These are phyloP conservation scores for Euwallacea fornicatus DNA, from an alignment of 1,140 invertebrate species.

Conservation along the genomic window DNA sequence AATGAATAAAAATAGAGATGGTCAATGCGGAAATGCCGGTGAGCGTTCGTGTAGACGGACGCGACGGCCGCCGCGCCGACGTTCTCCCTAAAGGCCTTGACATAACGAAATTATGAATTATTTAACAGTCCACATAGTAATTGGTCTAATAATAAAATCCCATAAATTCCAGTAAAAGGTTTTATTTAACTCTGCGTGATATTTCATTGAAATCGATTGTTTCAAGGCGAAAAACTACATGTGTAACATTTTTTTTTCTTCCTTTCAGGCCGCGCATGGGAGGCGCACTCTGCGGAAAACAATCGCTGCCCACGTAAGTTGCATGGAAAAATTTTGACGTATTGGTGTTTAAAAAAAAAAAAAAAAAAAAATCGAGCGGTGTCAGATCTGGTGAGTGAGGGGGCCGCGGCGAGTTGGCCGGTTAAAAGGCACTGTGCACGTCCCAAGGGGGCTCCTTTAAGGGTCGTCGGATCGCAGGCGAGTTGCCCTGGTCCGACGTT, in stretches of 20 bases:
- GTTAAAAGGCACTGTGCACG: too few relatives aligned
- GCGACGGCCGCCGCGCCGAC: slow-evolving; percentile 5
- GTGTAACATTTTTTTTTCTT: slow-evolving; percentile 1
- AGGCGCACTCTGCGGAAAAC: background rate
- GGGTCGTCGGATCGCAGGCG: too few relatives aligned
- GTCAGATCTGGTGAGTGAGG: too few relatives aligned
- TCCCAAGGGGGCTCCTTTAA: too few relatives aligned
- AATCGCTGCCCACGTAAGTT: background rate
- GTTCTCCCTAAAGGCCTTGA: slow-evolving; percentile 12
- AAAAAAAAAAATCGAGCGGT: too few relatives aligned
- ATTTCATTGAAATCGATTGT: slow-evolving; percentile 20
- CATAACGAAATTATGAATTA: slow-evolving; percentile 27
- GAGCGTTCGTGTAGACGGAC: background rate
- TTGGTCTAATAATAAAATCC: slow-evolving; percentile 22
- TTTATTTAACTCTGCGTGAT: slow-evolving; percentile 5
- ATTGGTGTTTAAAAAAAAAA: too few relatives aligned
- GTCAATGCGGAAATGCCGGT: slow-evolving; percentile 5
- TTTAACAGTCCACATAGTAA: slow-evolving; percentile 16
- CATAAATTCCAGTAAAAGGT: slow-evolving; percentile 16
- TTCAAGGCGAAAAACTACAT: slow-evolving; percentile 17
- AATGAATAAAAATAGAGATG: background rate
- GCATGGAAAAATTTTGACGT: too few relatives aligned
- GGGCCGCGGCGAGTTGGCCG: too few relatives aligned
- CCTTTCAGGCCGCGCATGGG: background rate
- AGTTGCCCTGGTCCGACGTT: too few relatives aligned